Conservation (phyloP, 2,113 vertebrate species). For the Gadus macrocephalus region DNA sequence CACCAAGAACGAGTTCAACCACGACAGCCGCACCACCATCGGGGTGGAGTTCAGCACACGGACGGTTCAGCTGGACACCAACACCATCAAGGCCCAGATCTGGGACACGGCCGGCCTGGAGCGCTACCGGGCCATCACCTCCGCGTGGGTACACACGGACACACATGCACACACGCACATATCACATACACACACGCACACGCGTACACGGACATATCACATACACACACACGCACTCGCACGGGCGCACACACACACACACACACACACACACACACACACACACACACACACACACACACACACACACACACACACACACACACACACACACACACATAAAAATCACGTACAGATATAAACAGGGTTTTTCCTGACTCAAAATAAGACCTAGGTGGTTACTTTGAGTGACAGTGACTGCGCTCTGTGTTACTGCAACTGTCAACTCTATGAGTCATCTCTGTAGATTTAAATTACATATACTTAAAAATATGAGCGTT, state of each 20-base stretch:
- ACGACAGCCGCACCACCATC: conserved; percentile 94
- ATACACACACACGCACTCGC: background rate
- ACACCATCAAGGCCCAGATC: conserved; percentile 88
- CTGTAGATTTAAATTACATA: no score
- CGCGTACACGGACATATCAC: background rate
- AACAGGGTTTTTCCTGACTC: no score
- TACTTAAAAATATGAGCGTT: no score
- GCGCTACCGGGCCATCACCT: conserved; percentile 94
- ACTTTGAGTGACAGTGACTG: no score
- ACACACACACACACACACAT: background rate
- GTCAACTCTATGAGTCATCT: no score
- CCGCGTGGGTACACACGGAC: conserved; percentile 78
- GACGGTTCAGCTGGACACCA: conserved; percentile 76
- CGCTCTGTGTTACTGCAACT: no score
- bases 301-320: background rate
- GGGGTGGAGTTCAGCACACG: conserved; percentile 96
- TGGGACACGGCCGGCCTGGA: conserved; percentile 96
- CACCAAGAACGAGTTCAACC: conserved; percentile 93
- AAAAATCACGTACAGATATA: no score
- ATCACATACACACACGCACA: background rate
- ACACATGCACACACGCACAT: background rate
- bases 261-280: background rate
- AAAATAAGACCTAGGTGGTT: no score
- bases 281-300: conserved; percentile 1
- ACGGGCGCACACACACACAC: background rate